Evolutionary conservation across 2,888 invertebrate genomes (phyloP), one percentile per base, ranked within the genome.

Genomic region (Pocota personata): DNA sequence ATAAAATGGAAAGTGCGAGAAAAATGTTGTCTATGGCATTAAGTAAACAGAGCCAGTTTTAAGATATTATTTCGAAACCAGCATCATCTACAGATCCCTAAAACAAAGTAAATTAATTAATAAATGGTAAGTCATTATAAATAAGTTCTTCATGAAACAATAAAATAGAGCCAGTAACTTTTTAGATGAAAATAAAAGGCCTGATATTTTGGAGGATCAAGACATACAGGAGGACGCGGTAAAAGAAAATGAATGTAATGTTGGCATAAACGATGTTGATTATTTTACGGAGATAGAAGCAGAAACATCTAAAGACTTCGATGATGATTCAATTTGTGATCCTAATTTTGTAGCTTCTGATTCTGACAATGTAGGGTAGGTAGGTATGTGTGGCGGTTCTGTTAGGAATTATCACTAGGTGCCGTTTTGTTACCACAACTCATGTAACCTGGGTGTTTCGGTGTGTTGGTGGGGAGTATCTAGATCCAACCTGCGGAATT

Each of bases 321-420:
- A 21, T 12, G 58, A 57, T 57, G 35, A 32, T 32, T 57, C 37
- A 35, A 19, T 35, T 58, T 58, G 57, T 58, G 57, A 21, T 37
- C 37, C 57, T 35, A 12, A 19, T 58, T 58, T 58, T 35, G 37
- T 58, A 2, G 37, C 57, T 16, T 14, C 16, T 43, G 46, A 14
- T 46, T 46, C 30, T 24, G 46, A 64, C 43, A 46, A 48, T 10
- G 48, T 64, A 64, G 46, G 48, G n/a, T n/a, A n/a, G n/a, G n/a
- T n/a, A n/a, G n/a, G n/a, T n/a, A n/a, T n/a, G n/a, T n/a, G n/a
- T n/a, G n/a, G n/a, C n/a, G n/a, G n/a, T n/a, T n/a, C n/a, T n/a
- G n/a, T n/a, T n/a, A n/a, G n/a, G n/a, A n/a, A n/a, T n/a, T n/a
- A n/a, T n/a, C n/a, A n/a, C n/a, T n/a, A n/a, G n/a, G n/a, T n/a